phyloP scores from a whole-genome alignment of 2,113 vertebrate species.

The Astur gentilis region DNA sequence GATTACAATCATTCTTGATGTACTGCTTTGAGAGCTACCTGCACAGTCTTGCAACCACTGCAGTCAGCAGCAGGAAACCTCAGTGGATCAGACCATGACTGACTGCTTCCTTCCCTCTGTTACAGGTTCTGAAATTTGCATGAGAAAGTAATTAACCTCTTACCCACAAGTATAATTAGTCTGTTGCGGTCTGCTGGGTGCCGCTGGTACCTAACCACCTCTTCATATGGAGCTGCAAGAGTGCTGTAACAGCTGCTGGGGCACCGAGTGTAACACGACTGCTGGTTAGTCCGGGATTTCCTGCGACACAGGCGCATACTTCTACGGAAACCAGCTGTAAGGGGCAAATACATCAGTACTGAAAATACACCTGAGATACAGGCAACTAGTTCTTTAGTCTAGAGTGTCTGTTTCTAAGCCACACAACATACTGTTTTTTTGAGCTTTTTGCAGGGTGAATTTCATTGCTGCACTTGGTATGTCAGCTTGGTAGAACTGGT shows the following conservation, averaged over 20 bases:
- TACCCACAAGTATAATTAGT: conserved; percentile 87
- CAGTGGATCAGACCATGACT: background rate
- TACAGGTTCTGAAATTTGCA: background rate
- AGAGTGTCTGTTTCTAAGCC: background rate
- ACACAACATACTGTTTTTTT: background rate
- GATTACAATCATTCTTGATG: background rate
- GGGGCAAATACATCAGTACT: background rate
- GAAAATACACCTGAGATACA: fast-evolving
- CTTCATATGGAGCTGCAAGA: conserved; percentile 81
- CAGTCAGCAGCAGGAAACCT: background rate
- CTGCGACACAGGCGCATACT: conserved; percentile 90
- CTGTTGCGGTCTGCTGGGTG: conserved; percentile 76
- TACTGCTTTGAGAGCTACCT: background rate
- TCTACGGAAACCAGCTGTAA: conserved; percentile 87
- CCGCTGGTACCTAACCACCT: conserved; percentile 89
- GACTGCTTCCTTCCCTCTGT: background rate
- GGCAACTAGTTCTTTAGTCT: background rate
- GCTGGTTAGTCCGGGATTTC: conserved; percentile 63
- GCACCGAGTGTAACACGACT: conserved; percentile 58
- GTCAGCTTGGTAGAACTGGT: background rate
- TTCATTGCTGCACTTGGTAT: background rate
- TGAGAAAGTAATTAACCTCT: background rate
- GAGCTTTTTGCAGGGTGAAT: background rate
- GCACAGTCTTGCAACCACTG: background rate
- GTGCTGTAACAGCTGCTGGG: conserved; percentile 66